These are phyloP conservation scores for Epiblema foenella DNA, from an alignment of 2,888 invertebrate species.

Conservation along the genomic window DNA sequence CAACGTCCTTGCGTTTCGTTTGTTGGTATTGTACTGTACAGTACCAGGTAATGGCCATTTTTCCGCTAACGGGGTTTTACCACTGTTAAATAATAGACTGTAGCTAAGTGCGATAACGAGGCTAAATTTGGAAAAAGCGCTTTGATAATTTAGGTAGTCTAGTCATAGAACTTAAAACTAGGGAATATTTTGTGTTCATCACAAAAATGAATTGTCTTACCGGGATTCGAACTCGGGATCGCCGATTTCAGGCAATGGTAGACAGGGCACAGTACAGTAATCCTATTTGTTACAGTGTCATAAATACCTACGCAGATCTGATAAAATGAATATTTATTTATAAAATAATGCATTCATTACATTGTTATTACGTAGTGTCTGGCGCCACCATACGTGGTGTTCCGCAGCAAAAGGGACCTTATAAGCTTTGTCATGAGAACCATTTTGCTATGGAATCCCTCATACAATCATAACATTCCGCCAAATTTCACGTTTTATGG, in stretches of 20 bases:
- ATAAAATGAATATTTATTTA: background rate
- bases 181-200: too few relatives aligned
- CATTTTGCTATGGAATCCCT: too few relatives aligned
- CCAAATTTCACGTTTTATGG: conserved; percentile 2
- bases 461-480: background rate
- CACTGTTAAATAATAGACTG: too few relatives aligned
- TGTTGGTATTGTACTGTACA: background rate
- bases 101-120: too few relatives aligned
- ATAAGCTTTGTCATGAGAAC: too few relatives aligned
- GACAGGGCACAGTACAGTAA: too few relatives aligned
- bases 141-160: background rate
- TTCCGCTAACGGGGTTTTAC: background rate
- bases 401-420: too few relatives aligned
- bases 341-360: background rate
- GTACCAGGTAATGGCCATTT: conserved; percentile 20
- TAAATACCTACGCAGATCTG: too few relatives aligned
- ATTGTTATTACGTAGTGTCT: background rate
- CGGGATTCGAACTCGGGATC: too few relatives aligned
- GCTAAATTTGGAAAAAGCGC: background rate
- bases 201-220: too few relatives aligned
- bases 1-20: conserved; percentile 16
- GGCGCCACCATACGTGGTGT: conserved; percentile 1
- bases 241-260: too few relatives aligned
- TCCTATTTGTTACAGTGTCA: too few relatives aligned
- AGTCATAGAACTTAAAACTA: background rate